Conservation (phyloP, 2,888 invertebrate species). For the Nomada ferruginata region DNA sequence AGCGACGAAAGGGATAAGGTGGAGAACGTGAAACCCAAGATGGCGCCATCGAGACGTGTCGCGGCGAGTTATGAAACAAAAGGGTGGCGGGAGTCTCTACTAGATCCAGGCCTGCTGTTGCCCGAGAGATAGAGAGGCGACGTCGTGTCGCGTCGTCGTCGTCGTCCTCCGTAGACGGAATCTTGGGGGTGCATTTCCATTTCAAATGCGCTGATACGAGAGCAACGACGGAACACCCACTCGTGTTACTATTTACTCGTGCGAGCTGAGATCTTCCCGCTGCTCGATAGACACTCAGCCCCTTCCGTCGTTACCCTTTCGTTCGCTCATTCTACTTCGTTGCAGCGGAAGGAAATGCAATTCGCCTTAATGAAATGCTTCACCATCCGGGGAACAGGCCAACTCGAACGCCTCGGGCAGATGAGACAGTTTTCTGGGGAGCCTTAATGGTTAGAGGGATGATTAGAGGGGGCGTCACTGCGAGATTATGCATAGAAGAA, state of each 20-base stretch:
- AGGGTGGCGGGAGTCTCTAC: constrained; percentile 55
- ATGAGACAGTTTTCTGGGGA: constrained; percentile 23
- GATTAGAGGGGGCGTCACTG: constrained; percentile 19
- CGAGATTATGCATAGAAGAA: constrained; percentile 4
- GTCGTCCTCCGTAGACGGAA: constrained; percentile 30
- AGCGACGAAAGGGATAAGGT: constrained; percentile 11
- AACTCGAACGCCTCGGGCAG: constrained; percentile 10
- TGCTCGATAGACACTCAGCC: constrained; percentile 3
- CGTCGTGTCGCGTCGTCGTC: constrained; percentile 4
- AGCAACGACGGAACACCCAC: constrained; percentile 45
- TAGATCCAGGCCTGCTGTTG: not conserved
- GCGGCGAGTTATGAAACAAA: constrained; percentile 76
- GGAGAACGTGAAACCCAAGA: constrained; percentile 70
- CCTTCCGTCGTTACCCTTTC: constrained; percentile 8
- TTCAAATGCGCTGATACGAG: constrained; percentile 73
- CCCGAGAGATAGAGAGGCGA: constrained; percentile 11
- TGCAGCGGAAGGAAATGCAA: constrained; percentile 56
- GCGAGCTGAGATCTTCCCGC: constrained; percentile 18
- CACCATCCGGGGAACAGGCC: constrained; percentile 32
- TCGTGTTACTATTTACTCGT: constrained; percentile 56
- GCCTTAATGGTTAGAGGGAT: constrained; percentile 10
- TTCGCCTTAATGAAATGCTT: constrained; percentile 74
- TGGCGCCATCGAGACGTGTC: constrained; percentile 75
- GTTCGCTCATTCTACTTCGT: constrained; percentile 51
- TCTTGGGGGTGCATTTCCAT: constrained; percentile 76